Base-by-base conservation (phyloP, 2,113 vertebrate species). In the Cyprinodon tularosa region DNA sequence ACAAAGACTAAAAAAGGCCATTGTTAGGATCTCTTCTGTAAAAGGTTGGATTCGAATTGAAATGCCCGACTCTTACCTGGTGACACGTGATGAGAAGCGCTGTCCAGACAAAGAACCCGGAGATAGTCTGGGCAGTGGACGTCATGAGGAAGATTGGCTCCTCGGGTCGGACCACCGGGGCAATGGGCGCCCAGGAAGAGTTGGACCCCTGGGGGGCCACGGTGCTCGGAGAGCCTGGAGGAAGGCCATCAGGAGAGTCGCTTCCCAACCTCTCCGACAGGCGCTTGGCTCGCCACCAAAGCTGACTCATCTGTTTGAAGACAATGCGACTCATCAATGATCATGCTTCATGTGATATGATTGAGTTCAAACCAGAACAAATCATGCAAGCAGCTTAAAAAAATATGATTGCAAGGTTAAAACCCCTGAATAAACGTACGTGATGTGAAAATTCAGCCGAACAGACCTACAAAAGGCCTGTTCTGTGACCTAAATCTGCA, bases 71-170 rank as follows among this genome's bases (percentile, higher is more conserved):
- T 29, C 38, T 90, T 90, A 98, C 97, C 97, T 99, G 97, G 86
- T 98, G 97, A 88, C 97, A 97, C 76, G 97, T 99, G 91, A 98
- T 94, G 42, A 98, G 95, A 80, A 98, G 94, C 64, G 97, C 97
- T 0, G 96, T 97, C 97, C 97, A 99, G 20, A 98, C 97, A 72
- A 99, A 99, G 90, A 98, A 95, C 14, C 97, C 97, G 1, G 97
- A 98, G 90, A 98, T 95, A 48, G 95, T 96, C 86, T 98, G 97
- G 57, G 97, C 96, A 1, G 96, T 95, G 0, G 95, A 94, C 39
- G 96, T 98, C 97, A 98, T 98, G 80, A 99, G 96, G 85, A 99
- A 98, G 89, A 97, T 86, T 0, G 96, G 96, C 84, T 96, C 93
- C 47, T 96, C 96, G 70, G 94, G 88, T 67, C 93, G 94, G 0